A percentile compares a stretch with the other conserved stretches of the same genome.
phyloP scores from a whole-genome alignment of 2,888 invertebrate genomes.

The Brassicogethes aeneus region DNA sequence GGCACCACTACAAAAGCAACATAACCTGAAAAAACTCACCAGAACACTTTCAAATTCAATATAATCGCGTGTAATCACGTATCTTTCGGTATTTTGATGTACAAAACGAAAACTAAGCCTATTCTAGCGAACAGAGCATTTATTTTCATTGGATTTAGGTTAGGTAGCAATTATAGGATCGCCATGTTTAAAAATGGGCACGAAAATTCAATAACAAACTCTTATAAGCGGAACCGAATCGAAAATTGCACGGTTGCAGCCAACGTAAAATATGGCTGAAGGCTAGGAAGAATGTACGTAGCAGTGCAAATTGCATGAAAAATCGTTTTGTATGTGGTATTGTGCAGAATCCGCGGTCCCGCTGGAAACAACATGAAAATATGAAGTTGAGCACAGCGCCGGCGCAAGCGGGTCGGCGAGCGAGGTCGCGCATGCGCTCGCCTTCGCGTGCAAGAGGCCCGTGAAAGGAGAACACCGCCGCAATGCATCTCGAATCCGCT shows the following conservation, averaged over 20 bases:
- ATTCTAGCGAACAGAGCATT: not conserved
- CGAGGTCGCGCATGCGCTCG: constrained; percentile 37
- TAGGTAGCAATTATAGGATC: not conserved
- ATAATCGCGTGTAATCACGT: too few species aligned
- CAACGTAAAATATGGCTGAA: too few species aligned
- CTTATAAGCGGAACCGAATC: too few species aligned
- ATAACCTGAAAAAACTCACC: constrained; percentile 6
- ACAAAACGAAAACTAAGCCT: not conserved
- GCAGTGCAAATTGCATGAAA: too few species aligned
- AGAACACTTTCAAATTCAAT: constrained; percentile 7
- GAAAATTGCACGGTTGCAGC: too few species aligned
- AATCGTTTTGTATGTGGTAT: too few species aligned
- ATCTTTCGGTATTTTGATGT: too few species aligned
- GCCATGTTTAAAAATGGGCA: too few species aligned
- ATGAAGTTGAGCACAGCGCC: not conserved
- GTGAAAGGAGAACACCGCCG: constrained; percentile 33
- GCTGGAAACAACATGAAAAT: not conserved
- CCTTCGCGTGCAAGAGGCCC: constrained; percentile 26
- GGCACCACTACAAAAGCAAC: constrained; percentile 11
- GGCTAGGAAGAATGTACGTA: too few species aligned
- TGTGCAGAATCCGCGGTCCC: too few species aligned
- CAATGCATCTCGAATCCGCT: constrained; percentile 16
- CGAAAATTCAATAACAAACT: too few species aligned
- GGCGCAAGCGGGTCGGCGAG: not conserved
- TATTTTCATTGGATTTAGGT: not conserved